phyloP scores from a whole-genome alignment of 2,113 vertebrate genomes.

The Physeter macrocephalus region DNA sequence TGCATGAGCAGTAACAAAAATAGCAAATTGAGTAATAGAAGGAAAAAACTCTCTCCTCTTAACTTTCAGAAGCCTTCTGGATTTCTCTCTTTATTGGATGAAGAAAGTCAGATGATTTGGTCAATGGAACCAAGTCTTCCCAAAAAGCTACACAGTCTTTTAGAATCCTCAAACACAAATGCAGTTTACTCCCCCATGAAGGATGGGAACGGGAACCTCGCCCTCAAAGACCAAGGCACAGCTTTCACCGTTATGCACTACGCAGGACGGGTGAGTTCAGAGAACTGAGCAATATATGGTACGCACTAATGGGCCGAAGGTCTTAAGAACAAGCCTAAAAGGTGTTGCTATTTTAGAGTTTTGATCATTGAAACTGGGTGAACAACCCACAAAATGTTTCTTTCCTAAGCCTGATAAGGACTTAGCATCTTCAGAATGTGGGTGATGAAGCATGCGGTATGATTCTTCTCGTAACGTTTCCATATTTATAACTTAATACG shows the following conservation, averaged over 20 bases:
- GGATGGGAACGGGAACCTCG: conserved; percentile 94
- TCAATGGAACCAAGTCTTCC: conserved; percentile 88
- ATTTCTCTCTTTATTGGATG: conserved; percentile 90
- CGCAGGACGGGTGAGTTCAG: conserved; percentile 87
- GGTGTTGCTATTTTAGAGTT: not conserved
- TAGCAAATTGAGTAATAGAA: not conserved
- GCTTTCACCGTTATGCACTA: conserved; percentile 92
- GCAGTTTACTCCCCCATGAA: conserved; percentile 87
- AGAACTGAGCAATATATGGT: not conserved
- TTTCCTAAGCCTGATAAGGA: not conserved
- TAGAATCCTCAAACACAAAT: conserved; percentile 83
- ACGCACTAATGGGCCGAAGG: not conserved
- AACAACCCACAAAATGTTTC: not conserved
- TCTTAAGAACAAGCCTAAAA: not conserved
- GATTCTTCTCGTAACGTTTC: not conserved
- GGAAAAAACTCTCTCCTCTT: not conserved
- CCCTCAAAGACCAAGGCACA: conserved; percentile 87
- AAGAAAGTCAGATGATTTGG: conserved; percentile 89
- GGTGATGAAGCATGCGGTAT: not conserved
- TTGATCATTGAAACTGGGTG: not conserved
- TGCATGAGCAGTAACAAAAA: not conserved
- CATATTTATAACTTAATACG: not conserved
- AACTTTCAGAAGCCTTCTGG: conserved; percentile 90
- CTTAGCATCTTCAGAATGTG: not conserved
- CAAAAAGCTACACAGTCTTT: conserved; percentile 87